Conservation (phyloP, 2,888 invertebrate genomes). For the Isoperla grammatica region DNA sequence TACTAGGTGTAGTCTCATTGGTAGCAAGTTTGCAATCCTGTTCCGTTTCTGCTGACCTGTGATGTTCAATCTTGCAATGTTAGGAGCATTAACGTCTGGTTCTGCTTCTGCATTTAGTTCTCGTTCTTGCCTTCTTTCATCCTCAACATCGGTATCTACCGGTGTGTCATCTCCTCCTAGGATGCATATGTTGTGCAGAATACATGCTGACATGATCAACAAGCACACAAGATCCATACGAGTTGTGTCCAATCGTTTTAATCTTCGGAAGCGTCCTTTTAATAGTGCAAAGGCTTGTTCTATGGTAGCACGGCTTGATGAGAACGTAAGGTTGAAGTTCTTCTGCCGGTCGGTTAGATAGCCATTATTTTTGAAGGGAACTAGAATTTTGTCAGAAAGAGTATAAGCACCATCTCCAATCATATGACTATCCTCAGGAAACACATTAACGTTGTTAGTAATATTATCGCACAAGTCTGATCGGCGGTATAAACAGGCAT, state of each 20-base stretch:
- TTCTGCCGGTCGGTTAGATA: conserved; percentile 13
- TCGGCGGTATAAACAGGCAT: conserved; percentile 27
- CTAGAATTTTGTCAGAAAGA: conserved; percentile 8
- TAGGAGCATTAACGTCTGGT: too few relatives aligned
- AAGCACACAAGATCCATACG: too few relatives aligned
- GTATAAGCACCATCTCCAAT: conserved; percentile 24
- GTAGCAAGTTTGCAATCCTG: too few relatives aligned
- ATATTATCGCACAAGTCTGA: conserved; percentile 30
- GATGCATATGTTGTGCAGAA: too few relatives aligned
- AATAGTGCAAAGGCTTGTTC: conserved; percentile 4
- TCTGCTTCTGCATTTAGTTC: too few relatives aligned
- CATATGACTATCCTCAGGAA: conserved; percentile 21
- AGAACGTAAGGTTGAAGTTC: conserved; percentile 16
- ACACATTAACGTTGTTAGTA: conserved; percentile 17
- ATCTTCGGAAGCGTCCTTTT: not conserved
- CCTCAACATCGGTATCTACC: too few relatives aligned
- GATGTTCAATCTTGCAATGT: too few relatives aligned
- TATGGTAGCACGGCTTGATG: conserved; percentile 9
- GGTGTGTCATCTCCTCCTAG: too few relatives aligned
- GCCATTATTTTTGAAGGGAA: conserved; percentile 22
- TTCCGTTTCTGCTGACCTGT: too few relatives aligned
- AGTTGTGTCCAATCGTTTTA: not conserved
- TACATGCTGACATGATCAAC: too few relatives aligned
- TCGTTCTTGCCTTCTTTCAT: too few relatives aligned
- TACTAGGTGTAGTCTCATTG: too few relatives aligned